Evolutionary conservation across 2,888 invertebrate genomes (phyloP).

Genomic region (Syrista parreyssii): DNA sequence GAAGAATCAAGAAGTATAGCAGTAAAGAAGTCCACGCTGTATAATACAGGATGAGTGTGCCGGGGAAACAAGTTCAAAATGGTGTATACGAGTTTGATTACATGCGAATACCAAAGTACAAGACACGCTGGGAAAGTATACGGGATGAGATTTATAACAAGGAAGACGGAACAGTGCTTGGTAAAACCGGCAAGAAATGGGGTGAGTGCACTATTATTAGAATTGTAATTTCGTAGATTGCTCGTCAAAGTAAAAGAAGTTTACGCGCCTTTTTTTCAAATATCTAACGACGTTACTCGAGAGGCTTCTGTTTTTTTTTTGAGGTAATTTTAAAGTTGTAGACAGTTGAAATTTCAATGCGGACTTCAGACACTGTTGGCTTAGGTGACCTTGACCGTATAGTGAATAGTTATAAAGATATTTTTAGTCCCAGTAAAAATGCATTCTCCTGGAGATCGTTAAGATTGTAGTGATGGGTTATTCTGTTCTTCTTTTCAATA

Average conservation of each 20-base stretch:
- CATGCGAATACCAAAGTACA: conserved; percentile 47
- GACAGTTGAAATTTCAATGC: too few species aligned
- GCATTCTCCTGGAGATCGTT: too few species aligned
- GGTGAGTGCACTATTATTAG: conserved; percentile 68
- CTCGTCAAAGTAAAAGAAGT: too few species aligned
- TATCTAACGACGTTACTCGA: neutral
- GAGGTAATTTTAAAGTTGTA: too few species aligned
- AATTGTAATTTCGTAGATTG: too few species aligned
- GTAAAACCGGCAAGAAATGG: conserved; percentile 74
- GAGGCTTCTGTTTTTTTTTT: too few species aligned
- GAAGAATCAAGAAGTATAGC: neutral
- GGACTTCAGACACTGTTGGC: too few species aligned
- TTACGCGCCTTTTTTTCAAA: neutral
- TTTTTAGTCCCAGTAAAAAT: too few species aligned
- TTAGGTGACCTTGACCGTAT: too few species aligned
- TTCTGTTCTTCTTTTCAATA: too few species aligned
- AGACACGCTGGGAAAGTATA: conserved; percentile 53
- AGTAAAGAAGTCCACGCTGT: neutral
- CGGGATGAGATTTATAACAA: conserved; percentile 68
- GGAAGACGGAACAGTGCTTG: conserved; percentile 72
- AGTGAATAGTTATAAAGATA: too few species aligned
- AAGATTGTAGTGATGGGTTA: too few species aligned
- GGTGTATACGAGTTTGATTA: conserved; percentile 48
- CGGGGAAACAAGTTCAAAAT: conserved; percentile 42
- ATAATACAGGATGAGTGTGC: conserved; percentile 38